Conservation (phyloP, 2,888 invertebrate species). For the Sarcophaga caerulescens region DNA sequence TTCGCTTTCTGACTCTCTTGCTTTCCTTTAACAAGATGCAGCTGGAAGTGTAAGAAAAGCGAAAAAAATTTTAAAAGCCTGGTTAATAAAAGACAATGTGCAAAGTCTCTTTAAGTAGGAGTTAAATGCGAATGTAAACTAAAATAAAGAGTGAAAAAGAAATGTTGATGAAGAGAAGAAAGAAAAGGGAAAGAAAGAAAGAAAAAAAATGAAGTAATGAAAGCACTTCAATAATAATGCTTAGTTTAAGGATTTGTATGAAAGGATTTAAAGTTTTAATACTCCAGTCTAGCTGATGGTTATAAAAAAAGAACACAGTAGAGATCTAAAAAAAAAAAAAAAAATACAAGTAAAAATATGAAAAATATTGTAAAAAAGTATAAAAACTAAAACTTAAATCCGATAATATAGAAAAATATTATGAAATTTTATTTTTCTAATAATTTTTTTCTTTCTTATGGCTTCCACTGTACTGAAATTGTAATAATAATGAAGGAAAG, state of each 20-base stretch:
- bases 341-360: background rate
- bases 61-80: slow-evolving; percentile 29
- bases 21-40: too few relatives aligned
- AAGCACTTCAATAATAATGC: slow-evolving; percentile 52
- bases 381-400: slow-evolving; percentile 39
- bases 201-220: slow-evolving; percentile 15
- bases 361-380: background rate
- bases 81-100: slow-evolving; percentile 61
- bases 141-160: slow-evolving; percentile 9
- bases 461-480: slow-evolving; percentile 3
- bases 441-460: background rate
- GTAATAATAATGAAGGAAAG: slow-evolving; percentile 25
- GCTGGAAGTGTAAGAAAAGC: background rate
- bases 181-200: background rate
- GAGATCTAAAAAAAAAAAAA: background rate
- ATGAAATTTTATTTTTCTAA: slow-evolving; percentile 23
- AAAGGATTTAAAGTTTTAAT: slow-evolving; percentile 60
- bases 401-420: slow-evolving; percentile 59
- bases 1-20: background rate
- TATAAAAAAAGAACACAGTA: background rate
- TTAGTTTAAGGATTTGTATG: slow-evolving; percentile 50
- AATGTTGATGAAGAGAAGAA: background rate
- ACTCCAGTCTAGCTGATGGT: background rate
- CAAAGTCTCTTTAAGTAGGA: slow-evolving; percentile 49
- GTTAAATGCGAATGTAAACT: slow-evolving; percentile 48